These are phyloP conservation scores for Yasuhikotakia modesta DNA, from an alignment of 2,797 vertebrate genomes.

Conservation along the genomic window DNA sequence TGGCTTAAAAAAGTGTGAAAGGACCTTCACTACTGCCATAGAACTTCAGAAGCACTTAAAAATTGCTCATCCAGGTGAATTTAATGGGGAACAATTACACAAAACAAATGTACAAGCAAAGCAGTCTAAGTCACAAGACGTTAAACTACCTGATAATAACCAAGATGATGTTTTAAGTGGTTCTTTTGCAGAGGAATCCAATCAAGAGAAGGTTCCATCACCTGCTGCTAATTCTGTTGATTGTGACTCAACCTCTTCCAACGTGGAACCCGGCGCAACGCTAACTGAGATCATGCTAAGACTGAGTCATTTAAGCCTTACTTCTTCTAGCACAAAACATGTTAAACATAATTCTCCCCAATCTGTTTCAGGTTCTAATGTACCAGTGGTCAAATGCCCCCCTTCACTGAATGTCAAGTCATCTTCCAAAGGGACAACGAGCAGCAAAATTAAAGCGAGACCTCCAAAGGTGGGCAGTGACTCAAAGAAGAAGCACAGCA, in stretches of 20 bases:
- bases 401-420: constrained; percentile 75
- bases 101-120: constrained; percentile 69
- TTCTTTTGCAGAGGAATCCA: constrained; percentile 44
- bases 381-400: constrained; percentile 70
- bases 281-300: constrained; percentile 86
- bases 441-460: constrained; percentile 57
- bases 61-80: constrained; percentile 84
- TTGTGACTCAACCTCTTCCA: constrained; percentile 55
- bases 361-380: constrained; percentile 69
- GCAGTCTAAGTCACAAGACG: constrained; percentile 61
- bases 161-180: constrained; percentile 59
- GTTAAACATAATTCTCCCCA: constrained; percentile 64
- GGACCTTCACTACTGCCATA: constrained; percentile 84
- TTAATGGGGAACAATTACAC: constrained; percentile 81
- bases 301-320: constrained; percentile 87
- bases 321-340: constrained; percentile 68
- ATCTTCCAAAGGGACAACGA: constrained; percentile 60
- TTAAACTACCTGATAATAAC: constrained; percentile 70
- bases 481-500: constrained; percentile 21
- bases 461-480: constrained; percentile 10
- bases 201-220: constrained; percentile 56
- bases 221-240: constrained; percentile 35
- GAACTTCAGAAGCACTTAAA: constrained; percentile 89
- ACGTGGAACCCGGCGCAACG: constrained; percentile 72
- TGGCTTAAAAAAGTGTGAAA: constrained; percentile 89